Percentiles rank a stretch among this genome's conserved stretches.
Evolutionary conservation across 1,140 invertebrate genomes (phyloP).

Genomic region (Drosophila virilis): DNA sequence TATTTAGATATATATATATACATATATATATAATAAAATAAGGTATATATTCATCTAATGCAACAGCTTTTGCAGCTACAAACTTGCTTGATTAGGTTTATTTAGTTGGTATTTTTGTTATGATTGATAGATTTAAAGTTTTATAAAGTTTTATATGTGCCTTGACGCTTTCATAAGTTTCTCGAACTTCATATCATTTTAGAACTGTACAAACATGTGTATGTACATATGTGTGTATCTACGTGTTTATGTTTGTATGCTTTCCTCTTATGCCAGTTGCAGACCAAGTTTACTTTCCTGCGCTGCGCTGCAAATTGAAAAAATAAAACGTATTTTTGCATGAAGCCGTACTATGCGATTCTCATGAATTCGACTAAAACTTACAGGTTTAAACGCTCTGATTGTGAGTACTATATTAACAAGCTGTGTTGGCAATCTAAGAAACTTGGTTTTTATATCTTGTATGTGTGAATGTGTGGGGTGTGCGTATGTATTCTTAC

Average conservation of each 20-base stretch:
- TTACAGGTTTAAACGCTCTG: too few species aligned
- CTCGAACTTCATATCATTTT: background rate
- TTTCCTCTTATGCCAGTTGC: too few species aligned
- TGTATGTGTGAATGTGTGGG: background rate
- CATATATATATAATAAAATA: background rate
- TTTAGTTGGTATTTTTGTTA: background rate
- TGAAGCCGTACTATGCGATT: too few species aligned
- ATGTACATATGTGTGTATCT: background rate
- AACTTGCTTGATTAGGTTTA: constrained; percentile 4
- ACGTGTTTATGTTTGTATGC: too few species aligned
- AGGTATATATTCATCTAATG: background rate
- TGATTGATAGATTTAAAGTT: background rate
- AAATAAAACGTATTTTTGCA: too few species aligned
- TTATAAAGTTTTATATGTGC: background rate
- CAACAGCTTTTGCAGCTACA: background rate
- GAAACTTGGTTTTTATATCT: too few species aligned
- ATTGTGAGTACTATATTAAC: background rate
- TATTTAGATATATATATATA: too few species aligned
- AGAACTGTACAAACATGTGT: background rate
- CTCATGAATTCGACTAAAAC: too few species aligned
- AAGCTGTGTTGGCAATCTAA: background rate
- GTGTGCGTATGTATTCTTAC: background rate
- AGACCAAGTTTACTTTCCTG: too few species aligned
- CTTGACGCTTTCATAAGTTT: constrained; percentile 1
- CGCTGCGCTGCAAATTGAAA: too few species aligned